phyloP scores from a whole-genome alignment of 1,140 invertebrate genomes.

The Chlorops oryzae region DNA sequence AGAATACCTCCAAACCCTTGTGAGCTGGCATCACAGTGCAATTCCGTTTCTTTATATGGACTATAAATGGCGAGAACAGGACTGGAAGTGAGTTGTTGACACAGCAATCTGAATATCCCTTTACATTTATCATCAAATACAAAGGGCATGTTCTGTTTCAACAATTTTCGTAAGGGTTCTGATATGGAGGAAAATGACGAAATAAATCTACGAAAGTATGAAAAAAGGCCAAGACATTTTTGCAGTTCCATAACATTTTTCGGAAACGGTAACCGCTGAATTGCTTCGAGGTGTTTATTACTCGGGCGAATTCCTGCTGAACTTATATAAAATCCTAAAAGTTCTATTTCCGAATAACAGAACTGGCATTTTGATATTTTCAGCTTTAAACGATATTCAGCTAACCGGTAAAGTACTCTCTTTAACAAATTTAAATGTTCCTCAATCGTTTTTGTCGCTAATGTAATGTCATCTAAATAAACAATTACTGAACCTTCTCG shows the following conservation, averaged over 20 bases:
- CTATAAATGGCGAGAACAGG: too few relatives aligned
- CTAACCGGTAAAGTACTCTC: slow-evolving; percentile 21
- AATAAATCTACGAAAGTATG: slow-evolving; percentile 43
- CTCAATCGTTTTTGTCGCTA: neutral
- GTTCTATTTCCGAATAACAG: slow-evolving; percentile 28
- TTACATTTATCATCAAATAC: neutral
- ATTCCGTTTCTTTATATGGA: too few relatives aligned
- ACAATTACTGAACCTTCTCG: neutral
- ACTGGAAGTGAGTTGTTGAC: too few relatives aligned
- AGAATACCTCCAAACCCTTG: too few relatives aligned
- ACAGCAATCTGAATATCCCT: neutral
- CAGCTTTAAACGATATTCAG: slow-evolving; percentile 35
- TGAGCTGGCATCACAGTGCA: too few relatives aligned
- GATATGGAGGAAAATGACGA: slow-evolving; percentile 29
- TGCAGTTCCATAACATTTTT: slow-evolving; percentile 26
- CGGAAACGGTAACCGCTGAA: slow-evolving; percentile 29
- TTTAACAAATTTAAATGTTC: slow-evolving; percentile 11
- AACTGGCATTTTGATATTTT: slow-evolving; percentile 44
- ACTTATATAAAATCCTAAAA: slow-evolving; percentile 31
- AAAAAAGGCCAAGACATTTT: slow-evolving; percentile 36
- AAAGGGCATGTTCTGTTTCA: slow-evolving; percentile 20
- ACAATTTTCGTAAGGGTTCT: slow-evolving; percentile 26
- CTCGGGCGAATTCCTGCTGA: slow-evolving; percentile 23
- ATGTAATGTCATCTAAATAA: slow-evolving; percentile 8
- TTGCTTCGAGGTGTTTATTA: slow-evolving; percentile 27